phyloP scores from a whole-genome alignment of 2,113 vertebrate genomes.

The Passerina amoena region DNA sequence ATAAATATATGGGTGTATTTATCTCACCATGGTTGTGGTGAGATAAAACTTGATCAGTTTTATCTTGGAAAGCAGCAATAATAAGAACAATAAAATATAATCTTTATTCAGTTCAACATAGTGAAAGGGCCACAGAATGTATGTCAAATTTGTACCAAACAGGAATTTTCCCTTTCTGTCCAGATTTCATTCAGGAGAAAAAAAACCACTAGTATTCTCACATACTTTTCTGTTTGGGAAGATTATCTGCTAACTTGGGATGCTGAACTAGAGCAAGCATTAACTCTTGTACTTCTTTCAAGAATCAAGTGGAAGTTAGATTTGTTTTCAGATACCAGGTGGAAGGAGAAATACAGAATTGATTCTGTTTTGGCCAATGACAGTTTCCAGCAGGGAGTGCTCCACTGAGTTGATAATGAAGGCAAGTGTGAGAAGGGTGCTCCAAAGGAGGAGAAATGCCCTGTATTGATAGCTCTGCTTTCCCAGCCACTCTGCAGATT shows the following conservation, averaged over 20 bases:
- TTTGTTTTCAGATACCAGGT: neutral
- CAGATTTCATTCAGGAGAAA: neutral
- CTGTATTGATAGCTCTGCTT: rapidly evolving
- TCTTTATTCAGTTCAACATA: neutral
- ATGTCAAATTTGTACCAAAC: neutral
- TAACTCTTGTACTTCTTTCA: neutral
- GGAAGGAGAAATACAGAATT: neutral
- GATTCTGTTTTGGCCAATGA: neutral
- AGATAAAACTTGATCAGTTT: neutral
- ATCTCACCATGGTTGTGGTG: neutral
- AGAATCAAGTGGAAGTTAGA: neutral
- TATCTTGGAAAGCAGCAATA: neutral
- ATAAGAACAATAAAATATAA: neutral
- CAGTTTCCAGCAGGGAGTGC: neutral
- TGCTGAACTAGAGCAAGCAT: neutral
- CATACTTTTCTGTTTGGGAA: neutral
- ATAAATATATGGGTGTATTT: neutral
- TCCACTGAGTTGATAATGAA: neutral
- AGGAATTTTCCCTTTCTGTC: neutral
- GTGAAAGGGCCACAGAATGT: neutral
- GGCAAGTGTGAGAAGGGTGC: rapidly evolving
- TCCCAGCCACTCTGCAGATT: neutral
- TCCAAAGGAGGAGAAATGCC: neutral
- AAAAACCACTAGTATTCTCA: neutral
- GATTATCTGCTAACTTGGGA: neutral